These are phyloP conservation scores for Progne subis DNA, from an alignment of 2,113 vertebrate genomes.

Conservation along the genomic window DNA sequence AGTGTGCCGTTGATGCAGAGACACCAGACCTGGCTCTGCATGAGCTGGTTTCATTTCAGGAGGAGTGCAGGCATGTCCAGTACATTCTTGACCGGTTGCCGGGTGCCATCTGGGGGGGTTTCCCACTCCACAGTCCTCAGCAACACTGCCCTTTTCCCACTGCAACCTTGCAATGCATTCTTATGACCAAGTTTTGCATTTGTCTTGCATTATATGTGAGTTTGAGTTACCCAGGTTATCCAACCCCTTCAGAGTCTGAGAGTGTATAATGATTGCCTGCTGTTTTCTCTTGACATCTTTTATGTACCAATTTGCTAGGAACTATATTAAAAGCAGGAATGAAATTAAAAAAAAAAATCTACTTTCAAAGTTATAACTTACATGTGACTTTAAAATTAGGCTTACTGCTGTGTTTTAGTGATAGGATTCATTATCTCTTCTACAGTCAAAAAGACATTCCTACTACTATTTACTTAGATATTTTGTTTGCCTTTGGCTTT, in stretches of 20 bases:
- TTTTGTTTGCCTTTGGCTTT: conserved; percentile 25
- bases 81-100: not conserved
- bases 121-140: not conserved
- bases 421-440: conserved; percentile 39
- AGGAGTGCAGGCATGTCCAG: not conserved
- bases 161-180: not conserved
- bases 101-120: not conserved
- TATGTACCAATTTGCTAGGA: not conserved
- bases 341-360: not conserved
- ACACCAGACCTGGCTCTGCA: not conserved
- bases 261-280: not conserved
- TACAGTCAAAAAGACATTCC: not conserved
- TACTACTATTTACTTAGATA: not conserved
- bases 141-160: not conserved
- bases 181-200: not conserved
- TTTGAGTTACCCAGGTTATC: not conserved
- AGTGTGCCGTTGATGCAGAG: fast-evolving
- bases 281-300: conserved; percentile 9
- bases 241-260: not conserved
- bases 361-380: conserved; percentile 10
- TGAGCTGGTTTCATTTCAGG: not conserved
- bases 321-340: not conserved
- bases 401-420: conserved; percentile 18
- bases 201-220: not conserved
- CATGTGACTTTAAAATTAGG: conserved; percentile 5